phyloP scores from a whole-genome alignment of 2,888 invertebrate genomes.

The Dyspetes luteomarginatus region DNA sequence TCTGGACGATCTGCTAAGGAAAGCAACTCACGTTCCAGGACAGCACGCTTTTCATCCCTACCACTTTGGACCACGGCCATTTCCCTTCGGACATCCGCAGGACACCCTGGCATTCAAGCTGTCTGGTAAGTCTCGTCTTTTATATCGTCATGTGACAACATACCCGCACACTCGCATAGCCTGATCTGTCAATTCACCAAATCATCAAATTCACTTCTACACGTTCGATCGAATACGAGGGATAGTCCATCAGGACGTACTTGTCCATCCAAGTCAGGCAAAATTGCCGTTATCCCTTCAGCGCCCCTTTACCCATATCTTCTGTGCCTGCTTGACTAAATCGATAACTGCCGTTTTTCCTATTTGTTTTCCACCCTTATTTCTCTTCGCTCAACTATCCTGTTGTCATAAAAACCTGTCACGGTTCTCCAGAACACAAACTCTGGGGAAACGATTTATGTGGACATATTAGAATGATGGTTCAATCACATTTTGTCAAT shows the following conservation, averaged over 20 bases:
- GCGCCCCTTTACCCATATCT: not conserved
- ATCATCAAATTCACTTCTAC: constrained; percentile 25
- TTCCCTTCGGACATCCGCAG: constrained; percentile 87
- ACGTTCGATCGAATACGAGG: constrained; percentile 16
- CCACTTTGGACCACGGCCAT: constrained; percentile 93
- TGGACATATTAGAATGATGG: too few species aligned
- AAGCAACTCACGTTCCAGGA: constrained; percentile 83
- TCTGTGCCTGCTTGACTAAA: not conserved
- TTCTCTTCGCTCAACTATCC: too few species aligned
- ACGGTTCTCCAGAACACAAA: too few species aligned
- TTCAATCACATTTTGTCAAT: too few species aligned
- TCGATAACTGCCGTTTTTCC: not conserved
- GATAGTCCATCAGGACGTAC: not conserved
- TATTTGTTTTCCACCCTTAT: not conserved
- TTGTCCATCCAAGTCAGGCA: constrained; percentile 6
- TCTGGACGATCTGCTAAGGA: constrained; percentile 67
- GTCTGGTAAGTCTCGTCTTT: constrained; percentile 87
- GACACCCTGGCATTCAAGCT: constrained; percentile 94
- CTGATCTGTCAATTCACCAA: constrained; percentile 39
- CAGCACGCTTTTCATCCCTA: constrained; percentile 95
- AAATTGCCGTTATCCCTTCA: not conserved
- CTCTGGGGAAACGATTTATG: too few species aligned
- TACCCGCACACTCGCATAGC: not conserved
- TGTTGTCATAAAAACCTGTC: too few species aligned
- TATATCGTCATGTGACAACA: constrained; percentile 41